Evolutionary conservation across 2,888 invertebrate species (phyloP).

Genomic region (Enchytraeus crypticus): DNA sequence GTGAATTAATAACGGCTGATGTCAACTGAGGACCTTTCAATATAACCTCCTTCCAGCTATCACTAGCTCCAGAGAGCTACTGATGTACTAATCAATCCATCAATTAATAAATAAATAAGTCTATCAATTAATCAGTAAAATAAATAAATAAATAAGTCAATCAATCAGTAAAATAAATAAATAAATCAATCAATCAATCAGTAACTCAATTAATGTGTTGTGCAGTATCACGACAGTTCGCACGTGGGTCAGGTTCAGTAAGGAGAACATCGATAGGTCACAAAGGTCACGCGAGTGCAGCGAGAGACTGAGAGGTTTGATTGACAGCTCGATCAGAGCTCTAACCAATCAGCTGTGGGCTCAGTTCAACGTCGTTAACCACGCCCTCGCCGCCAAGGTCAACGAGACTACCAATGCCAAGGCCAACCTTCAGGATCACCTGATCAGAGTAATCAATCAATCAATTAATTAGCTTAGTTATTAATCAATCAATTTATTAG

Average conservation of each 20-base stretch:
- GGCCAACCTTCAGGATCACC: conserved; percentile 47
- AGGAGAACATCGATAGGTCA: conserved; percentile 47
- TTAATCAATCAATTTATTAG: too few species aligned
- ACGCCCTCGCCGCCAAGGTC: conserved; percentile 44
- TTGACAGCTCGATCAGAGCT: conserved; percentile 43
- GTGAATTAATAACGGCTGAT: too few species aligned
- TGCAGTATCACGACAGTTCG: conserved; percentile 61
- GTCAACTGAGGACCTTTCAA: too few species aligned
- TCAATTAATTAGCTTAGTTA: too few species aligned
- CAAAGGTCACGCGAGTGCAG: conserved; percentile 46
- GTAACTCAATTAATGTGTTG: background rate
- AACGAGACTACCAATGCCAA: conserved; percentile 46
- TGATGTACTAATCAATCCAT: too few species aligned
- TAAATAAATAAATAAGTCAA: too few species aligned
- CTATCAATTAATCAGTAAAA: too few species aligned
- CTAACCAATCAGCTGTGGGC: conserved; percentile 49
- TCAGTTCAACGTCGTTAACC: conserved; percentile 48
- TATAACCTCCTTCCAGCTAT: too few species aligned
- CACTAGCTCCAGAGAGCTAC: too few species aligned
- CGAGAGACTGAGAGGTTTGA: conserved; percentile 44
- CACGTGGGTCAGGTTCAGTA: conserved; percentile 47
- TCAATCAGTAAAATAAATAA: too few species aligned
- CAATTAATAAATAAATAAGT: too few species aligned
- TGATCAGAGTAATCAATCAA: conserved; percentile 38
- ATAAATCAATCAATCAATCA: too few species aligned